Conservation (phyloP, 1,140 invertebrate species). For the Drosophila nigrodunni region DNA sequence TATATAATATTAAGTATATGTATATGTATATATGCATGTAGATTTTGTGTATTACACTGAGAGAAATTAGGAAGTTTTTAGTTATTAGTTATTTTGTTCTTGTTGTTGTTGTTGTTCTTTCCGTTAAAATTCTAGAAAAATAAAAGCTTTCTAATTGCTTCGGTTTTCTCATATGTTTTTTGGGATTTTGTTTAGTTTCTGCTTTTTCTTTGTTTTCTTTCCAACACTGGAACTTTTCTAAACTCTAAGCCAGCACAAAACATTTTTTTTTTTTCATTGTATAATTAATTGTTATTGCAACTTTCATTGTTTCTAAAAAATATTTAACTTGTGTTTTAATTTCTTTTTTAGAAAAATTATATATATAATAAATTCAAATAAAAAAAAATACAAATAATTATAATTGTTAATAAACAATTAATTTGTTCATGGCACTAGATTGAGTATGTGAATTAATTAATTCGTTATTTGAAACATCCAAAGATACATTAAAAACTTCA, state of each 20-base stretch:
- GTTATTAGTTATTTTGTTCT: conserved; percentile 47
- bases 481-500: conserved; percentile 18
- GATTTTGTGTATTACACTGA: conserved; percentile 59
- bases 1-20: conserved; percentile 29
- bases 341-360: conserved; percentile 12
- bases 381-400: not conserved
- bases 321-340: conserved; percentile 25
- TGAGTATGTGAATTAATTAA: conserved; percentile 21
- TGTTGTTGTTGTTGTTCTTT: conserved; percentile 37
- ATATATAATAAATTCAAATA: not conserved
- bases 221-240: conserved; percentile 33
- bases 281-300: conserved; percentile 41
- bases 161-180: conserved; percentile 58
- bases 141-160: conserved; percentile 81
- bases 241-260: conserved; percentile 54
- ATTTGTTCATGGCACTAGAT: conserved; percentile 61
- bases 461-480: conserved; percentile 14
- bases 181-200: not conserved
- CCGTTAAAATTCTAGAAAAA: conserved; percentile 79
- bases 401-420: conserved; percentile 47
- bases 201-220: conserved; percentile 5
- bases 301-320: conserved; percentile 27
- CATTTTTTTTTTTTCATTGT: conserved; percentile 35
- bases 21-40: conserved; percentile 26
- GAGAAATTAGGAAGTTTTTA: conserved; percentile 77